Percentiles rank a stretch among this genome's conserved stretches.
Evolutionary conservation across 1,140 invertebrate genomes (phyloP).

Genomic region (Halictus rubicundus): DNA sequence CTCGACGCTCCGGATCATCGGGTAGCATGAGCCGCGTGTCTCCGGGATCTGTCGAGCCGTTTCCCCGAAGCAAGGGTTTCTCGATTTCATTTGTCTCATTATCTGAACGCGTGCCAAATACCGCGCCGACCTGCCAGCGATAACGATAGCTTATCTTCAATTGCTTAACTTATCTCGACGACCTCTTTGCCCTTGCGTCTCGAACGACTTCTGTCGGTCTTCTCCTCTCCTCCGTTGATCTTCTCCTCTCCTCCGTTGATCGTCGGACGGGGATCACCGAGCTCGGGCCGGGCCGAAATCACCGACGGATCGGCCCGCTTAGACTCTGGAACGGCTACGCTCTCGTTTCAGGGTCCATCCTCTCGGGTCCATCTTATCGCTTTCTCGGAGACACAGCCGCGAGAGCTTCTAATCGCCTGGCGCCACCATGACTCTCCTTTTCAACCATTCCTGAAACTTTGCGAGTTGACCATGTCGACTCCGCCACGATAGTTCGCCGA

Average conservation of each 20-base stretch:
- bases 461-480: too few species aligned
- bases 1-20: neutral
- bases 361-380: neutral
- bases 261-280: too few species aligned
- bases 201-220: constrained; percentile 31
- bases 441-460: too few species aligned
- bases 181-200: constrained; percentile 63
- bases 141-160: constrained; percentile 68
- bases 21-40: neutral
- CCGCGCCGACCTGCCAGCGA: constrained; percentile 44
- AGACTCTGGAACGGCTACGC: neutral
- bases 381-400: neutral
- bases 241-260: too few species aligned
- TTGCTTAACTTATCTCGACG: constrained; percentile 67
- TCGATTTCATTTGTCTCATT: constrained; percentile 57
- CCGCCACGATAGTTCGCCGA: too few species aligned
- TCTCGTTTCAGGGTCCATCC: neutral
- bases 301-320: neutral
- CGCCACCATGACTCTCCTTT: neutral
- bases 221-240: neutral
- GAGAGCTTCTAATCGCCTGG: neutral
- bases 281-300: constrained; percentile 21
- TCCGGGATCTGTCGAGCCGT: neutral
- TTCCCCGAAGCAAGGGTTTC: constrained; percentile 7
- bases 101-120: constrained; percentile 63